Percentiles rank a stretch among this genome's conserved stretches.
Conservation (phyloP, 1,140 invertebrate species). For the Halictus rubicundus region DNA sequence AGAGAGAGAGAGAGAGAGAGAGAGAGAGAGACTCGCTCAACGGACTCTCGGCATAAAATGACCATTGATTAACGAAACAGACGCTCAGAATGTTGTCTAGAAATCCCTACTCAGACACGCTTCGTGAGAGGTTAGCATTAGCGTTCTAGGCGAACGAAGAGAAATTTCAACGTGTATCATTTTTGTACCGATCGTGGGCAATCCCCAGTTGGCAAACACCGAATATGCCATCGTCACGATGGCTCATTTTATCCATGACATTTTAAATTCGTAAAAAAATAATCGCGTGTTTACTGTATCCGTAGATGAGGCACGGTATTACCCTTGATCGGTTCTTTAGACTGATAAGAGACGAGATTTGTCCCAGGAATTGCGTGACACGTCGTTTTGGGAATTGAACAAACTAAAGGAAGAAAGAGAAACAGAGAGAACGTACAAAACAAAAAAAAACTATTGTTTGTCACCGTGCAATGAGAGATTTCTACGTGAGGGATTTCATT, state of each 20-base stretch:
- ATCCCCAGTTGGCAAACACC: slow-evolving; percentile 38
- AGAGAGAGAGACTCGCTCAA: slow-evolving; percentile 59
- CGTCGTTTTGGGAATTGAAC: slow-evolving; percentile 70
- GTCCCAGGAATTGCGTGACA: slow-evolving; percentile 62
- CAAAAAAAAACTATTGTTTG: too few relatives aligned
- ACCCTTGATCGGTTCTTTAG: slow-evolving; percentile 45
- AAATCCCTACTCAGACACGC: too few relatives aligned
- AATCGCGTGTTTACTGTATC: slow-evolving; percentile 25
- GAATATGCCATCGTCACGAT: background rate
- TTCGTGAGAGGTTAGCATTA: too few relatives aligned
- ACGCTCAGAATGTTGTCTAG: background rate
- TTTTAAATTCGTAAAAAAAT: background rate
- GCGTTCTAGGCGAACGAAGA: background rate
- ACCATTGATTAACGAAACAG: slow-evolving; percentile 66
- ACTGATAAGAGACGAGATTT: slow-evolving; percentile 52
- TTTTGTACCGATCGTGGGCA: slow-evolving; percentile 60
- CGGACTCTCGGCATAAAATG: slow-evolving; percentile 72
- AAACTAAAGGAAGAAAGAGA: background rate
- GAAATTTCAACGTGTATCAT: slow-evolving; percentile 61
- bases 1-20: slow-evolving; percentile 44
- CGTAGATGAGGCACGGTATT: background rate
- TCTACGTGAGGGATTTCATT: too few relatives aligned
- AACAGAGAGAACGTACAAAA: background rate
- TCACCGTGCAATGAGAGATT: too few relatives aligned
- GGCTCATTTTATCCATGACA: too few relatives aligned